Conservation (phyloP, 2,888 invertebrate species). For the Rhimphoctona megacephalus region DNA sequence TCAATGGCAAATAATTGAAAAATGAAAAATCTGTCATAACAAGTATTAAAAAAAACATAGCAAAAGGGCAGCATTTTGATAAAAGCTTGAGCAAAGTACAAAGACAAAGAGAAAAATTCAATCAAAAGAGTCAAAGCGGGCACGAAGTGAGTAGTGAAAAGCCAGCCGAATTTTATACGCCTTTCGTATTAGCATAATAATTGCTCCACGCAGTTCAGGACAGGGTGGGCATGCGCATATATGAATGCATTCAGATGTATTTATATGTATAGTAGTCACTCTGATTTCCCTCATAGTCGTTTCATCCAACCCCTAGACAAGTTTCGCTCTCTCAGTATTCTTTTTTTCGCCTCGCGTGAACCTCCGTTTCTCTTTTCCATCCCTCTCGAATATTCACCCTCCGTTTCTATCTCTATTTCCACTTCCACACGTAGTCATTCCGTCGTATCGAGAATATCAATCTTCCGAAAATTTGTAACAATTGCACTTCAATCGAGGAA, state of each 20-base stretch:
- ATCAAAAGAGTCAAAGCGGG: slow-evolving; percentile 49
- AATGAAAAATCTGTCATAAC: neutral
- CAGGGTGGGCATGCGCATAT: slow-evolving; percentile 39
- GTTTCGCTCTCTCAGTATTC: slow-evolving; percentile 11
- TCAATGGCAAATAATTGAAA: neutral
- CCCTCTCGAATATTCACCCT: slow-evolving; percentile 31
- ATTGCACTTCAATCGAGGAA: slow-evolving; percentile 15
- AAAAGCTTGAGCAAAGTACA: slow-evolving; percentile 1
- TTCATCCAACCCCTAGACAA: slow-evolving; percentile 56
- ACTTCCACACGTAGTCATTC: slow-evolving; percentile 21
- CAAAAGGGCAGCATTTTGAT: slow-evolving; percentile 4
- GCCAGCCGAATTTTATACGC: slow-evolving; percentile 74
- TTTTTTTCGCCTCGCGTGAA: neutral
- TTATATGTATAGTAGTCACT: slow-evolving; percentile 5
- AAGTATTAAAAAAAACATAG: neutral
- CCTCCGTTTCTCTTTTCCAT: slow-evolving; percentile 19
- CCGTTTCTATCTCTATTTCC: slow-evolving; percentile 34
- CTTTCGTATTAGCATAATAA: slow-evolving; percentile 82
- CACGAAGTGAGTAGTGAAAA: slow-evolving; percentile 47
- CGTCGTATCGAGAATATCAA: neutral
- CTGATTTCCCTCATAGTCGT: slow-evolving; percentile 43
- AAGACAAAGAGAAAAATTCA: slow-evolving; percentile 21
- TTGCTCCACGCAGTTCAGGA: slow-evolving; percentile 72
- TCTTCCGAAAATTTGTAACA: slow-evolving; percentile 6
- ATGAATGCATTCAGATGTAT: slow-evolving; percentile 18